A percentile compares a stretch with the other conserved stretches of the same genome.
Conservation (phyloP, 2,888 invertebrate genomes). For the Lycocerus yunnanus region DNA sequence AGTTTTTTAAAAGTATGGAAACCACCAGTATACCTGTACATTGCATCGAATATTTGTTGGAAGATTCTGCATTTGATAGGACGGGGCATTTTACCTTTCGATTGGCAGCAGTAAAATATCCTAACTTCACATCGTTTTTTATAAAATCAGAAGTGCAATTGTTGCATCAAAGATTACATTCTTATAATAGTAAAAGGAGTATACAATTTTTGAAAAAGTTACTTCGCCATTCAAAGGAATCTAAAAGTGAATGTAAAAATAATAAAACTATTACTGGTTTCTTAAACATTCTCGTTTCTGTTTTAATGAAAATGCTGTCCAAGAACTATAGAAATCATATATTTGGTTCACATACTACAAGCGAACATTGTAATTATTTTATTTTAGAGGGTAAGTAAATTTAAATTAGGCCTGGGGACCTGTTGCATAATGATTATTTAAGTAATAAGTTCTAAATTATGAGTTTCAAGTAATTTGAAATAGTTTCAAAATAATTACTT, state of each 20-base stretch:
- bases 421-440: no score
- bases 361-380: conserved; percentile 10
- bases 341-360: conserved; percentile 10
- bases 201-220: conserved; percentile 32
- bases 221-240: conserved; percentile 32
- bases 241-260: conserved; percentile 11
- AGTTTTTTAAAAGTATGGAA: conserved; percentile 55
- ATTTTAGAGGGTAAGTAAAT: conserved; percentile 13
- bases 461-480: no score
- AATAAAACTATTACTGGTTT: conserved; percentile 10
- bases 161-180: conserved; percentile 28
- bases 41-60: conserved; percentile 61
- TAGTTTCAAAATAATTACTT: no score
- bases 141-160: conserved; percentile 50
- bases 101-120: conserved; percentile 51
- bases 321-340: conserved; percentile 15
- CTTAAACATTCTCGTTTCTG: conserved; percentile 3
- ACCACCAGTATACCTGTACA: conserved; percentile 51
- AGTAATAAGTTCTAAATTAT: no score
- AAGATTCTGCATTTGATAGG: conserved; percentile 63
- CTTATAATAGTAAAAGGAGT: conserved; percentile 26
- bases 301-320: conserved; percentile 23
- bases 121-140: conserved; percentile 51
- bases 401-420: no score
- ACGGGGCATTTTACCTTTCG: conserved; percentile 64